Evolutionary conservation across 2,888 invertebrate species (phyloP).

Genomic region (Linyphia triangularis): DNA sequence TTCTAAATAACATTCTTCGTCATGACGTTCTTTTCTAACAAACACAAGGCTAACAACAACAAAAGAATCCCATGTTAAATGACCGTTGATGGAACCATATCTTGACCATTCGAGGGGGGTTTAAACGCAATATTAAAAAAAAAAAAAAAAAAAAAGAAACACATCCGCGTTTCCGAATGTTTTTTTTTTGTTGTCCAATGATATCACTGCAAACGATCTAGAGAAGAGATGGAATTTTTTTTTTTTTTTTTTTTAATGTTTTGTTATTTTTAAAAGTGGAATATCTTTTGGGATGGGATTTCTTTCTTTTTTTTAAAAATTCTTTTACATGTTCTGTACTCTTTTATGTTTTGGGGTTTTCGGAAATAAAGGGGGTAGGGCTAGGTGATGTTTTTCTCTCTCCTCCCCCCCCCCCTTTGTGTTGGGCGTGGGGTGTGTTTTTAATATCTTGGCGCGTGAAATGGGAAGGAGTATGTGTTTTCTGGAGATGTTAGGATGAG

Average conservation of each 20-base stretch:
- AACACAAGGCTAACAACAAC: no score
- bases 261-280: no score
- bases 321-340: not conserved
- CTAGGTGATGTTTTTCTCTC: no score
- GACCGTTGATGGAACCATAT: no score
- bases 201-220: constrained; percentile 19
- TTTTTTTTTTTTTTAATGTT: not conserved
- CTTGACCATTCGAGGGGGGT: not conserved
- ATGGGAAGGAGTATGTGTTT: no score
- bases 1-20: not conserved
- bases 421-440: no score
- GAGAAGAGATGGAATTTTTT: not conserved
- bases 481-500: not conserved
- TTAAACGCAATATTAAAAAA: not conserved
- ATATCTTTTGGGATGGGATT: not conserved
- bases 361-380: no score
- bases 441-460: no score
- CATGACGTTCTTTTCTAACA: no score
- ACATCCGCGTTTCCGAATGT: constrained; percentile 20
- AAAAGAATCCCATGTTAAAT: no score
- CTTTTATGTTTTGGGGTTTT: not conserved
- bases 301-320: not conserved
- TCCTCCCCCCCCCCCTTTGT: no score
- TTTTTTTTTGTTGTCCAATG: not conserved
- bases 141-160: constrained; percentile 7